Percentiles rank a stretch among this genome's conserved stretches.
phyloP scores from a whole-genome alignment of 2,888 invertebrate genomes.

The Coelinius sp. region DNA sequence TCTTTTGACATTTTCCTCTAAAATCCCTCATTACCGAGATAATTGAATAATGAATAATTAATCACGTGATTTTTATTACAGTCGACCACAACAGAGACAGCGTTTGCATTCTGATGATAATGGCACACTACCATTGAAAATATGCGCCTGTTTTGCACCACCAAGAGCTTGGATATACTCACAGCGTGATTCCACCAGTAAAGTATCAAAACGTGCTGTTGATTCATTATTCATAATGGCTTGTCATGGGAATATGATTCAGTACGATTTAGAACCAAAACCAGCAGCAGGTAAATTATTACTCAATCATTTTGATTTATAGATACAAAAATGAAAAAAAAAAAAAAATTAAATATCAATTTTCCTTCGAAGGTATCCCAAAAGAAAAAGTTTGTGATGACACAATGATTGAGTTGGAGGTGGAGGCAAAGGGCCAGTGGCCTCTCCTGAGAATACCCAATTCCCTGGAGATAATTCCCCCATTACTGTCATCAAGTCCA shows the following conservation, averaged over 20 bases:
- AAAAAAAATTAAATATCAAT: background rate
- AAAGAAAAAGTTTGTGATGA: constrained; percentile 91
- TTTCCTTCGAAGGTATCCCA: constrained; percentile 74
- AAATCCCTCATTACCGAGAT: too few species aligned
- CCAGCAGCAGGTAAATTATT: constrained; percentile 72
- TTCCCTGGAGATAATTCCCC: constrained; percentile 81
- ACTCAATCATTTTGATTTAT: background rate
- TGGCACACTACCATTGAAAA: constrained; percentile 79
- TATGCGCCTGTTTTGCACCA: constrained; percentile 85
- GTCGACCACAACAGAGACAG: constrained; percentile 71
- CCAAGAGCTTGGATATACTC: constrained; percentile 80
- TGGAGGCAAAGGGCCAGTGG: constrained; percentile 93
- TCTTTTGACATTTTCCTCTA: too few species aligned
- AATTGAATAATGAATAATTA: too few species aligned
- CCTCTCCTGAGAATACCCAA: constrained; percentile 79
- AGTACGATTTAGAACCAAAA: constrained; percentile 89
- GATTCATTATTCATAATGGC: constrained; percentile 93
- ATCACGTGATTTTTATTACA: constrained; percentile 15
- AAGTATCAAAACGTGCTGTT: constrained; percentile 73
- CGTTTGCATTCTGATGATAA: constrained; percentile 81
- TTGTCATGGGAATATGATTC: constrained; percentile 88
- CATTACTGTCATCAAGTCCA: constrained; percentile 81
- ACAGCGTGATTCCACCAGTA: constrained; percentile 65
- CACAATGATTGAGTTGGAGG: constrained; percentile 86
- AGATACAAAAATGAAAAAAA: background rate